These are phyloP conservation scores for Mercenaria mercenaria DNA, from an alignment of 1,140 invertebrate species.

Conservation along the genomic window DNA sequence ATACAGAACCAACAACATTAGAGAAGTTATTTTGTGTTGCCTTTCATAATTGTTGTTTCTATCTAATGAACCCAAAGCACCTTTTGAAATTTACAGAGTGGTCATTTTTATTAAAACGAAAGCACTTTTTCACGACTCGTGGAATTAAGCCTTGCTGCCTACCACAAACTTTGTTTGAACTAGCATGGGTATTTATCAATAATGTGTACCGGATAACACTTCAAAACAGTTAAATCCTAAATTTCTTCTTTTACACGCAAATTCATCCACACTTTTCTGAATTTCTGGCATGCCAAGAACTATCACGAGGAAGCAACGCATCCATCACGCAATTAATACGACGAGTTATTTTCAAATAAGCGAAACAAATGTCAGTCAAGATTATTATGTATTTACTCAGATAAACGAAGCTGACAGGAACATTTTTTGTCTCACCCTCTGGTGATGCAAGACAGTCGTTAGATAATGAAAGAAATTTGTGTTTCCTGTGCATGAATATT, in stretches of 20 bases:
- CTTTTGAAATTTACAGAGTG: no score
- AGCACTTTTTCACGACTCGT: no score
- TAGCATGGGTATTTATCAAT: no score
- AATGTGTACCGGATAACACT: no score
- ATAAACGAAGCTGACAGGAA: conserved; percentile 20
- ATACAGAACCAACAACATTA: no score
- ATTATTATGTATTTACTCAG: conserved; percentile 19
- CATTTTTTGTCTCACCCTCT: neutral
- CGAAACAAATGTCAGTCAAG: conserved; percentile 14
- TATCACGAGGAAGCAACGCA: neutral
- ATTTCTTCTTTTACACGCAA: neutral
- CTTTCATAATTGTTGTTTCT: no score
- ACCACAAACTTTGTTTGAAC: no score
- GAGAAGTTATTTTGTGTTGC: no score
- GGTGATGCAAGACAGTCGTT: neutral
- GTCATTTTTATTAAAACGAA: no score
- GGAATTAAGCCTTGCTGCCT: no score
- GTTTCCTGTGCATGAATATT: neutral
- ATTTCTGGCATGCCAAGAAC: neutral
- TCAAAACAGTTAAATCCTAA: no score
- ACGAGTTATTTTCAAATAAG: neutral
- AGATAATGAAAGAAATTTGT: conserved; percentile 38
- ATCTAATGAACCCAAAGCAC: no score
- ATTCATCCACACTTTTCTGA: neutral
- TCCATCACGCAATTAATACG: conserved; percentile 1